These are phyloP conservation scores for Pogonomyrmex californicus DNA, from an alignment of 1,140 invertebrate genomes.

Conservation along the genomic window DNA sequence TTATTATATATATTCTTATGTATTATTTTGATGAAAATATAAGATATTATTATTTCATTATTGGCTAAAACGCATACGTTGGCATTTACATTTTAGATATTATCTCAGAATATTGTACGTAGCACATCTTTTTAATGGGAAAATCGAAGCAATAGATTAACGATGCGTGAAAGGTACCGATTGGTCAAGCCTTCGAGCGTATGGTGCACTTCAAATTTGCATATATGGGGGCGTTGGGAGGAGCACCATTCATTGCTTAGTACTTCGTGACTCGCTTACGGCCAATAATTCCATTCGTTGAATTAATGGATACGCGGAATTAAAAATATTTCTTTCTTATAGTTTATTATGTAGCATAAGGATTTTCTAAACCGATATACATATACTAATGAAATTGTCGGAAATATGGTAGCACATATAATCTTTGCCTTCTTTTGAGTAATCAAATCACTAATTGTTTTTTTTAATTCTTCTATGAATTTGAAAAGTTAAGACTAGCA, in stretches of 20 bases:
- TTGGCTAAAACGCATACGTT: not conserved
- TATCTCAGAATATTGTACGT: not conserved
- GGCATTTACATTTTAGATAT: not conserved
- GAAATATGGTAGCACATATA: not conserved
- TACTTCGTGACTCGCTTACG: conserved; percentile 33
- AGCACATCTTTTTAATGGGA: not conserved
- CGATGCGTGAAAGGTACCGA: conserved; percentile 41
- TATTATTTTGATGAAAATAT: not conserved
- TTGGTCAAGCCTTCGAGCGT: conserved; percentile 35
- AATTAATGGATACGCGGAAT: not conserved
- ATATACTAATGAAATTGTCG: not conserved
- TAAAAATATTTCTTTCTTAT: not conserved
- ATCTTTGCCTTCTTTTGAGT: not conserved
- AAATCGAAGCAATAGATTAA: conserved; percentile 40
- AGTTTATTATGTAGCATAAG: not conserved
- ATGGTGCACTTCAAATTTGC: conserved; percentile 71
- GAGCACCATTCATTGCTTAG: conserved; percentile 30
- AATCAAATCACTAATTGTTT: not conserved
- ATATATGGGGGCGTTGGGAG: conserved; percentile 53
- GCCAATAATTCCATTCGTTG: conserved; percentile 36
- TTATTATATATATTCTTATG: too few species aligned
- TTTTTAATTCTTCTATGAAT: not conserved
- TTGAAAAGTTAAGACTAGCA: not conserved
- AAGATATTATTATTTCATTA: not conserved
- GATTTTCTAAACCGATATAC: not conserved